phyloP scores from a whole-genome alignment of 2,797 vertebrate genomes.

The Megaceryle alcyon region DNA sequence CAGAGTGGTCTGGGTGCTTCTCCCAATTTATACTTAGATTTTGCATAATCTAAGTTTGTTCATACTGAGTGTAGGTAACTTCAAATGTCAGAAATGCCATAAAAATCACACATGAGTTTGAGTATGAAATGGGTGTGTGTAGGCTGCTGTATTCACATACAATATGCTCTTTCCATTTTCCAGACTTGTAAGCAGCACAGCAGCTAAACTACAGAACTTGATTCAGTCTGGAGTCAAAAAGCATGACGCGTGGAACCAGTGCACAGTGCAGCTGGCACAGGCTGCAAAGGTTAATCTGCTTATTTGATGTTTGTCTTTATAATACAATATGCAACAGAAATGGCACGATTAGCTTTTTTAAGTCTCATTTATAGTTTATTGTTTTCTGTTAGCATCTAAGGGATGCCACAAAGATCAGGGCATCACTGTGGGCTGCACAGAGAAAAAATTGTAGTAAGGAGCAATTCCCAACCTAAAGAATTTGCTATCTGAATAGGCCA shows the following conservation, averaged over 20 bases:
- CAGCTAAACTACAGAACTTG: conserved; percentile 66
- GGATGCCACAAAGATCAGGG: background rate
- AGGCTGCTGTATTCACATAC: background rate
- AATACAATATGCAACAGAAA: background rate
- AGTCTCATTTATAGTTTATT: background rate
- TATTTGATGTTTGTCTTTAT: background rate
- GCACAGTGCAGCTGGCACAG: conserved; percentile 71
- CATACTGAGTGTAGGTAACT: background rate
- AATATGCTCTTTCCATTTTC: background rate
- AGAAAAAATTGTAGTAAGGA: background rate
- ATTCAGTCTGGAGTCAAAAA: conserved; percentile 66
- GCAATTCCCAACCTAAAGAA: background rate
- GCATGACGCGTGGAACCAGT: conserved; percentile 77
- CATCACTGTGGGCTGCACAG: background rate
- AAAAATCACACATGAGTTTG: accelerated
- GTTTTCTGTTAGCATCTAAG: background rate
- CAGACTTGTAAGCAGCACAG: conserved; percentile 72
- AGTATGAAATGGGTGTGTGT: background rate
- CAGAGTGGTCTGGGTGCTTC: background rate
- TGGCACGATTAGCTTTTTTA: background rate
- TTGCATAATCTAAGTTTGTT: background rate
- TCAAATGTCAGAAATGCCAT: background rate
- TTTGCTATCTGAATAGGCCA: background rate
- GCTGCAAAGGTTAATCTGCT: conserved; percentile 73
- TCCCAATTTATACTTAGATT: background rate